A percentile compares a stretch with the other conserved stretches of the same genome.
Evolutionary conservation across 2,113 vertebrate genomes (phyloP).

Genomic region (Bos javanicus): DNA sequence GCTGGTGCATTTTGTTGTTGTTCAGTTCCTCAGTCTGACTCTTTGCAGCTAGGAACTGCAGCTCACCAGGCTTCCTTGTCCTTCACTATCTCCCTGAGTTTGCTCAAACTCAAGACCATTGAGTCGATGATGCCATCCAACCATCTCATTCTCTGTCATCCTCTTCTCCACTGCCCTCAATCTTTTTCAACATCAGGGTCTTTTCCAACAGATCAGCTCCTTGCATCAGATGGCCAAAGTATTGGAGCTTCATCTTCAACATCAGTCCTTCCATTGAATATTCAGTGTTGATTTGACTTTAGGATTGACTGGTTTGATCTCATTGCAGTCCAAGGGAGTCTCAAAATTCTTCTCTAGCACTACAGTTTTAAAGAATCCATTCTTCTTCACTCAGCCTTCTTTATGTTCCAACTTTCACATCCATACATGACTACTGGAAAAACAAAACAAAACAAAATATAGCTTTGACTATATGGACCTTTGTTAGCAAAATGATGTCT

Average conservation of each 20-base stretch:
- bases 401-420: not conserved
- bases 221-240: not conserved
- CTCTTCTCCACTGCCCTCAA: not conserved
- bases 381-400: not conserved
- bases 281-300: not conserved
- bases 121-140: not conserved
- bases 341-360: not conserved
- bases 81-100: not conserved
- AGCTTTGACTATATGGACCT: not conserved
- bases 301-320: not conserved
- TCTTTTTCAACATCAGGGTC: not conserved
- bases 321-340: not conserved
- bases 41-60: not conserved
- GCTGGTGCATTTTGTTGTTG: not conserved
- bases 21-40: not conserved
- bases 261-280: not conserved
- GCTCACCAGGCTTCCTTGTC: not conserved
- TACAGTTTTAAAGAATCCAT: not conserved
- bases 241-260: not conserved
- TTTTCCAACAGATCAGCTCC: not conserved
- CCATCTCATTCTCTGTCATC: not conserved
- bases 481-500: not conserved
- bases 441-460: not conserved
- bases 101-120: not conserved
- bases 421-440: not conserved